Evolutionary conservation across 2,113 vertebrate species (phyloP).

Genomic region (Zapus hudsonius): DNA sequence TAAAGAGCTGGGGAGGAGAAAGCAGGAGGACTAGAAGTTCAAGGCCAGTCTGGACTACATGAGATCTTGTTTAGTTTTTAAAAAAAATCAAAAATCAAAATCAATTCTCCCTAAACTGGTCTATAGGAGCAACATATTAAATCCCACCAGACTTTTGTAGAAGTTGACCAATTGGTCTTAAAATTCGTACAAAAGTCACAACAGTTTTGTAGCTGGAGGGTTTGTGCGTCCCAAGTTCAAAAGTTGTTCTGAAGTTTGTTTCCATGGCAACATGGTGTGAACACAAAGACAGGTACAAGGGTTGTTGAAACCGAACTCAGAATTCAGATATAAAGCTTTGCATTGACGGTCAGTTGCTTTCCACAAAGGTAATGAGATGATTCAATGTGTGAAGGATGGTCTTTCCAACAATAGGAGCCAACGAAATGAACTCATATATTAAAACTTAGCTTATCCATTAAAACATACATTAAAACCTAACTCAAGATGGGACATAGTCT

Average conservation of each 20-base stretch:
- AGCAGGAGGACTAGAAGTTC: not conserved
- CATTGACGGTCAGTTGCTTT: not conserved
- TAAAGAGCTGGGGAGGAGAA: not conserved
- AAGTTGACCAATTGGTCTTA: not conserved
- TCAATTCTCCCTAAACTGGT: not conserved
- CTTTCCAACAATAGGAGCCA: not conserved
- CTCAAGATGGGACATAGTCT: not conserved
- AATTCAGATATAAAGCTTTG: not conserved
- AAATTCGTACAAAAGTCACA: constrained; percentile 43
- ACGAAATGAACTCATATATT: not conserved
- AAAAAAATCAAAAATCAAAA: not conserved
- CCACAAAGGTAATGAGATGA: not conserved
- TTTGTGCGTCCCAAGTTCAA: not conserved
- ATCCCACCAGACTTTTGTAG: not conserved
- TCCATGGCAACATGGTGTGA: not conserved
- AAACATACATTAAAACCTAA: not conserved
- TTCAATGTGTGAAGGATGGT: not conserved
- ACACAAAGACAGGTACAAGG: not conserved
- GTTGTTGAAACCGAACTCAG: not conserved
- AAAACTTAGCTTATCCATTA: not conserved
- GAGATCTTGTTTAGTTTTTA: not conserved
- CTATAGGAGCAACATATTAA: not conserved
- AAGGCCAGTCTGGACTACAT: not conserved
- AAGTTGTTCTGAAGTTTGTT: not conserved
- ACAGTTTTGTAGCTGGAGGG: not conserved